Evolutionary conservation across 2,113 vertebrate species (phyloP), one percentile per base, ranked within the genome.

Genomic region (Anarrhichthys ocellatus): DNA sequence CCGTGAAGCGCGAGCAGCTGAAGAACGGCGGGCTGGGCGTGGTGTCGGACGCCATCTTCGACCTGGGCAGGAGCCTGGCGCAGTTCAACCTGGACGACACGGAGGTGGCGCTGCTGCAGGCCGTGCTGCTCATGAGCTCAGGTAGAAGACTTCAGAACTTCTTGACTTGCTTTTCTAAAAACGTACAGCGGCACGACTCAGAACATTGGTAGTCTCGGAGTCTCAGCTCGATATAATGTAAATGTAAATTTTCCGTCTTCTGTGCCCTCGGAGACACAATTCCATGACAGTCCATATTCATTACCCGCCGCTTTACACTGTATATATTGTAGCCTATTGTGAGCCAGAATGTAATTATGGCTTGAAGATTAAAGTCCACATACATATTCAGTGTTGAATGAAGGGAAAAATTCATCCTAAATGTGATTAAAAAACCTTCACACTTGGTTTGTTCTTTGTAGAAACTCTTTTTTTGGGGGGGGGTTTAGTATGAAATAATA

Each of bases 71-170:
- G 93, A 98, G 97, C 83, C 95, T 99, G 90, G 97, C 97, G 87
- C 97, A 97, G 93, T 99, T 99, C 90, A 97, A 97, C 92, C 93
- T 99, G 93, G 97, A 99, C 0, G 97, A 99, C 95, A 96, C 97
- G 0, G 97, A 99, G 94, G 97, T 99, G 94, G 97, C 97, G 48
- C 96, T 99, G 87, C 96, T 99, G 93, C 97, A 99, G 94, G 96
- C 97, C 0, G 97, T 99, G 92, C 96, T 99, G 91, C 96, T 99
- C 89, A 97, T 99, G 97, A 98, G 97, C 92, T 98, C 97, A 95
- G 97, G 97, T 97, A 32, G 32, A 3, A 3, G 32, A 40, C 38
- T 40, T 40, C 38, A 10, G 1, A 40, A 40, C 38, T 40, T 40
- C 46, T 15, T 2, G 15, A 17, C 46, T 48, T 18, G 15, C 46